Evolutionary conservation across 2,797 vertebrate genomes (phyloP), one percentile per base, ranked within the genome.

Genomic region (Eutrigla gurnardus): DNA sequence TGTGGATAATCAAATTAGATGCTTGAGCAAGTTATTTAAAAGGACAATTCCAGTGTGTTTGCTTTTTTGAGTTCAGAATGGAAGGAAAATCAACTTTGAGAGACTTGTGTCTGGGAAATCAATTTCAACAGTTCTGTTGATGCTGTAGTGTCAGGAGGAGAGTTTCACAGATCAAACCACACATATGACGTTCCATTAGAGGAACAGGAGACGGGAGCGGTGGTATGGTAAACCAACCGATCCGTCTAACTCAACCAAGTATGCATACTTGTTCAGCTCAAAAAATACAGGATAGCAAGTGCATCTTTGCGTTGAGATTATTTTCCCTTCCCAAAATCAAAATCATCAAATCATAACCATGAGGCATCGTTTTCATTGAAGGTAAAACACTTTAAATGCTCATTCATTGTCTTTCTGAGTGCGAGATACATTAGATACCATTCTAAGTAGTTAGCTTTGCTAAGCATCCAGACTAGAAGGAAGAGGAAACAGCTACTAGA

Each of bases 141-240:
- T n/a, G 6, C 25, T 7, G 14, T 32, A 17, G n/a, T 17, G 43
- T 37, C 50, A 35, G 13, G 42, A 45, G 9, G 35, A 53, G 11
- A 63, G 2, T 40, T 67, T 46, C 46, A 37, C 25, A 33, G 37
- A 55, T 7, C 11, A 9, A 52, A 7, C 37, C 25, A 25, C 32
- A 66, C 33, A 45, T 61, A 52, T 47, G 53, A 43, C 9, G 35
- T n/a, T 42, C 8, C 70, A 57, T 58, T n/a, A 63, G 10, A 49
- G n/a, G 61, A 50, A 50, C 6, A 42, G 12, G 36, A 52, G 7
- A 55, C 25, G 25, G 25, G 25, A 25, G 25, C 25, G 25, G 25
- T 2, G 25, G 25, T 25, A 25, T 25, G 25, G 25, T 25, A 54
- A 37, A 32, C 6, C 4, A 53, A 54, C 46, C 12, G 4, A 43